Base-by-base conservation (phyloP, 2,113 vertebrate genomes). In the Centropus unirufus region DNA sequence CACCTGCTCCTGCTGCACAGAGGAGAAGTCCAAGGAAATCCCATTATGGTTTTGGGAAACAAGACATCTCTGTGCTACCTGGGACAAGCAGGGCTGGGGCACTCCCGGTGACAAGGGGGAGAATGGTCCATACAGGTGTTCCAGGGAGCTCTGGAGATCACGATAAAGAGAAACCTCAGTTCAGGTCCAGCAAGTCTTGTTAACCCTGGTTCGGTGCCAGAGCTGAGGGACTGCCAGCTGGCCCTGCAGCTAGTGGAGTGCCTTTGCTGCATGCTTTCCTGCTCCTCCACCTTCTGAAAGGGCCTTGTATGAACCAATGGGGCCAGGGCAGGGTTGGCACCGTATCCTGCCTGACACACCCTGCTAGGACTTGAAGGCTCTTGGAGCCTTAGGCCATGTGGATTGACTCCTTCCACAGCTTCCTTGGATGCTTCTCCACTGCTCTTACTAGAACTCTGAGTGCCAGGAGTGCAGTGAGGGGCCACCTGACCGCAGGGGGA, bases 181-280 rank as follows among this genome's bases (percentile, higher is more conserved):
- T 88, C 51, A 73, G 73, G 46, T 93, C 85, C 88, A 92, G 63
- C 78, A 85, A 78, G 6, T 92, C 82, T 83, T 79, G 82, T 69
- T 96, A 94, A 73, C 62, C 83, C 82, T 91, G 88, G 23, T 52
- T 72, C 27, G 52, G 46, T 85, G 92, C 90, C 93, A 92, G 40
- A 11, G 19, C 40, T 55, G 63, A 70, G n/a, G 18, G 36, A 32
- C 29, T 83, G 88, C 92, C 93, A 93, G 88, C 92, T 92, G 92
- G 88, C 82, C 55, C 70, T 83, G 52, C 23, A 49, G 36, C 74
- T 79, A 5, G 2, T 3, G 17, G 29, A 75, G n/a, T 61, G 55
- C 77, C 94, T 87, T 83, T 87, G 83, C 61, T 57, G 85, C 15
- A 14, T 9, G 14, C 69, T 39, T 89, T 61, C 58, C 49, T 0